A percentile compares a stretch with the other conserved stretches of the same genome.
Conservation (phyloP, 92 coral and sea anemone genomes). For the Actinostola sp. region DNA sequence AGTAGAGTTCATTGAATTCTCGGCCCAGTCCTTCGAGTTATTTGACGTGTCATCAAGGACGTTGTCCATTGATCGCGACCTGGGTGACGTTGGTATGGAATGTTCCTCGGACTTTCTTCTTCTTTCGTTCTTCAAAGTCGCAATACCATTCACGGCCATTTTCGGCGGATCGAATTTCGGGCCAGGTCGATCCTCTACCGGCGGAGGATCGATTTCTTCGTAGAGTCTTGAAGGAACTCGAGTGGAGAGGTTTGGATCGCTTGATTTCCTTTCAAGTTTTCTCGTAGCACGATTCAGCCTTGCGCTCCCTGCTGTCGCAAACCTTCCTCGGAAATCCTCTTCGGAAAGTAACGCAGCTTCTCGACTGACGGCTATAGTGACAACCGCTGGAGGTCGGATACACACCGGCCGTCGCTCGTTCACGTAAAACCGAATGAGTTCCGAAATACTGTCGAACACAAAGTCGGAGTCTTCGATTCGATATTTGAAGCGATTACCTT, state of each 20-base stretch:
- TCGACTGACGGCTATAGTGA: conserved; percentile 83
- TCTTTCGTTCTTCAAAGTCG: not conserved
- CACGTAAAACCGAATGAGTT: conserved; percentile 71
- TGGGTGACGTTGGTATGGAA: not conserved
- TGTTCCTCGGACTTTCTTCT: conserved; percentile 6
- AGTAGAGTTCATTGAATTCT: conserved; percentile 10
- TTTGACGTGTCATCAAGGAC: conserved; percentile 25
- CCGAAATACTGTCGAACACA: conserved; percentile 81
- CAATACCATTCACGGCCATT: conserved; percentile 30
- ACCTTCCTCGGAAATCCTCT: conserved; percentile 62
- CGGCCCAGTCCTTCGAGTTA: conserved; percentile 4
- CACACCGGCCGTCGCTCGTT: conserved; percentile 73
- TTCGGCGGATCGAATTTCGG: conserved; percentile 31
- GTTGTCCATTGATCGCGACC: conserved; percentile 32
- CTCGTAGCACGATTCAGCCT: conserved; percentile 36
- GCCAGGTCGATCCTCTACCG: conserved; percentile 13
- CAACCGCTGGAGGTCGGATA: conserved; percentile 59
- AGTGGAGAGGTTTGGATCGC: conserved; percentile 59
- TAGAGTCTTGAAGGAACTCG: conserved; percentile 41
- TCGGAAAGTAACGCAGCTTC: conserved; percentile 78
- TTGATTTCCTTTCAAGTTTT: conserved; percentile 48
- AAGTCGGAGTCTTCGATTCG: conserved; percentile 72
- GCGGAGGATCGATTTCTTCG: conserved; percentile 20
- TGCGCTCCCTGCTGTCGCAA: conserved; percentile 45
- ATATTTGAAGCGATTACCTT: conserved; percentile 86